Evolutionary conservation across 1,140 invertebrate genomes (phyloP).

Genomic region (Drosophila gunungcola): DNA sequence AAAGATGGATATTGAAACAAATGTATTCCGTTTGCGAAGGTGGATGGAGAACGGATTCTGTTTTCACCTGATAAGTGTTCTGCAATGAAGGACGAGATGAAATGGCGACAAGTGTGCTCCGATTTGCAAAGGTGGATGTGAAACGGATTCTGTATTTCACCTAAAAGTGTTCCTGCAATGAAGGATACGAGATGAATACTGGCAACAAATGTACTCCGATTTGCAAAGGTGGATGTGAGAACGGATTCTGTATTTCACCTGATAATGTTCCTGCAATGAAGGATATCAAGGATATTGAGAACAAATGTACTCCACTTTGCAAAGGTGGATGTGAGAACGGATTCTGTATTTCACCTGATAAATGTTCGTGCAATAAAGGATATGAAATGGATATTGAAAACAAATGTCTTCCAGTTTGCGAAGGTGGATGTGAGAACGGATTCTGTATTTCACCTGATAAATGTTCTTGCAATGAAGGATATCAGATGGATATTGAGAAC

Average conservation of each 20-base stretch:
- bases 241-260: conserved; percentile 4
- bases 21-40: conserved; percentile 11
- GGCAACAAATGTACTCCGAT: conserved; percentile 13
- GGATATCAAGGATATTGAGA: background rate
- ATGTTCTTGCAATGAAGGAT: no score
- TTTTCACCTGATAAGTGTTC: conserved; percentile 14
- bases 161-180: conserved; percentile 20
- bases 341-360: no score
- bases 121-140: conserved; percentile 11
- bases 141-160: conserved; percentile 21
- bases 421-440: no score
- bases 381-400: no score
- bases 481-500: no score
- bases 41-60: conserved; percentile 20
- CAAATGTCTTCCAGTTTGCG: no score
- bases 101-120: conserved; percentile 17
- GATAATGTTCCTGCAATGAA: no score
- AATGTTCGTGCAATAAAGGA: no score
- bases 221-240: conserved; percentile 7
- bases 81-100: background rate
- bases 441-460: no score
- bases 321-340: no score
- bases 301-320: background rate
- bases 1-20: no score
- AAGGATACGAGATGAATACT: background rate